Conservation (phyloP, 2,888 invertebrate genomes). For the Phorcus lineatus region DNA sequence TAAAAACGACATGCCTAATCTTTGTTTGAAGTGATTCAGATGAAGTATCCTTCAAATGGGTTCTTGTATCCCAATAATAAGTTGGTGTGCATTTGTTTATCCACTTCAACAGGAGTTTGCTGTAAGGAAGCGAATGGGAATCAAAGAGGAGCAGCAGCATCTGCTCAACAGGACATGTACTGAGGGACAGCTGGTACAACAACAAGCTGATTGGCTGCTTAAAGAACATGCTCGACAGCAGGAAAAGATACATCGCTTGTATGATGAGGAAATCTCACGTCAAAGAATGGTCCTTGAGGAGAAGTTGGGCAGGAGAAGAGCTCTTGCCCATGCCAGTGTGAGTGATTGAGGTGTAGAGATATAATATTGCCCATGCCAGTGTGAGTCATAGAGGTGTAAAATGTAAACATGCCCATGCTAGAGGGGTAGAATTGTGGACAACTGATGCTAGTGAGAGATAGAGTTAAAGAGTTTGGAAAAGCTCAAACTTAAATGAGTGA, state of each 20-base stretch:
- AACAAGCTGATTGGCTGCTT: slow-evolving; percentile 72
- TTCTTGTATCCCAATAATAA: too few relatives aligned
- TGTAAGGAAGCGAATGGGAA: slow-evolving; percentile 65
- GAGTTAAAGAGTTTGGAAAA: too few relatives aligned
- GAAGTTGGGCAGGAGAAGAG: slow-evolving; percentile 67
- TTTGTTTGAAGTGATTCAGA: too few relatives aligned
- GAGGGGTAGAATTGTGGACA: slow-evolving; percentile 56
- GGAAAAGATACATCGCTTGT: slow-evolving; percentile 63
- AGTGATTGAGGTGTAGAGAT: slow-evolving; percentile 47
- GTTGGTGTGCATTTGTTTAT: too few relatives aligned
- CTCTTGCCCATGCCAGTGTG: slow-evolving; percentile 68
- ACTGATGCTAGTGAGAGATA: slow-evolving; percentile 62
- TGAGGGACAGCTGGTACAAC: slow-evolving; percentile 56
- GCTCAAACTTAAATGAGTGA: background rate
- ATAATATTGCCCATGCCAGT: slow-evolving; percentile 64
- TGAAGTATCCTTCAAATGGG: too few relatives aligned
- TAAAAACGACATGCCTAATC: too few relatives aligned
- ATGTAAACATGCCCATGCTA: slow-evolving; percentile 64
- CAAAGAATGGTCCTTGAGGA: slow-evolving; percentile 72
- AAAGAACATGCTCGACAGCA: slow-evolving; percentile 66
- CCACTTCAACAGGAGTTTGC: slow-evolving; percentile 64
- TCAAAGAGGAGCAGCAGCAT: slow-evolving; percentile 67
- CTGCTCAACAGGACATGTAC: slow-evolving; percentile 56
- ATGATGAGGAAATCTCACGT: slow-evolving; percentile 72
- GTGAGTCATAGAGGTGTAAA: slow-evolving; percentile 50